Evolutionary conservation across 2,888 invertebrate genomes (phyloP).

Genomic region (Anodontia alba): DNA sequence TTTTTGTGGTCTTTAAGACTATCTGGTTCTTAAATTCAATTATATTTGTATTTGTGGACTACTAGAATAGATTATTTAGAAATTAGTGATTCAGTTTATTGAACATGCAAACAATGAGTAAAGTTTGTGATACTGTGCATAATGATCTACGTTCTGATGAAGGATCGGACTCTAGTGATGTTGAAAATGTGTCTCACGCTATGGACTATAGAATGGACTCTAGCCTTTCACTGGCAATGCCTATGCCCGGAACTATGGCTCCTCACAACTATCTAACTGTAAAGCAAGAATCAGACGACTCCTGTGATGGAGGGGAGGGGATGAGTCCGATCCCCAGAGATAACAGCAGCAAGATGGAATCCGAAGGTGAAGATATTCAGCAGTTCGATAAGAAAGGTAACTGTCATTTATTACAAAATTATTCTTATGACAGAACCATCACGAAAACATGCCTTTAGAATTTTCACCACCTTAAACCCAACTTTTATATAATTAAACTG

Average conservation of each 20-base stretch:
- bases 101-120: slow-evolving; percentile 51
- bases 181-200: slow-evolving; percentile 46
- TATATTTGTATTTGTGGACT: neutral
- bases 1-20: neutral
- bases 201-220: slow-evolving; percentile 55
- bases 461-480: too few relatives aligned
- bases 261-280: neutral
- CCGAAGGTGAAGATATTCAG: neutral
- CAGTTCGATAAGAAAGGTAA: slow-evolving; percentile 6
- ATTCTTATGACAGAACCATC: too few relatives aligned
- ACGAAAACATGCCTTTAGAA: too few relatives aligned
- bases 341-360: slow-evolving; percentile 33
- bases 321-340: slow-evolving; percentile 50
- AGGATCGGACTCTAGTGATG: slow-evolving; percentile 56
- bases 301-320: slow-evolving; percentile 48
- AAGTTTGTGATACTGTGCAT: neutral
- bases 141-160: neutral
- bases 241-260: slow-evolving; percentile 17
- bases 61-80: neutral
- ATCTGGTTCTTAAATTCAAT: neutral
- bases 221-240: slow-evolving; percentile 51
- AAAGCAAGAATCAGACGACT: slow-evolving; percentile 51
- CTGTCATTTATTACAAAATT: too few relatives aligned
- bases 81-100: neutral
- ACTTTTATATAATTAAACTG: too few relatives aligned